These are phyloP conservation scores for Brenthis hecate DNA, from an alignment of 2,888 invertebrate species.

Conservation along the genomic window DNA sequence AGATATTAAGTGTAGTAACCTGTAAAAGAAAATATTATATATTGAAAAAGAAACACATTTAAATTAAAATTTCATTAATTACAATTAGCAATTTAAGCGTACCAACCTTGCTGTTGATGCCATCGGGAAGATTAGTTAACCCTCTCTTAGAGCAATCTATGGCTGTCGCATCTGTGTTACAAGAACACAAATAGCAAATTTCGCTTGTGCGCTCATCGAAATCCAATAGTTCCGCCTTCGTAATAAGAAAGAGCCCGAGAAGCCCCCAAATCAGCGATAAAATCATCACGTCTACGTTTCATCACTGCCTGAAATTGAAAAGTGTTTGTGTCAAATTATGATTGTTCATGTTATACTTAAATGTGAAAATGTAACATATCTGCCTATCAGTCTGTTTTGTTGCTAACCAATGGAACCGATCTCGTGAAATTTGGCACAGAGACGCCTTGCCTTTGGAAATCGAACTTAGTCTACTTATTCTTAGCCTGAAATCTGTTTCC, in stretches of 20 bases:
- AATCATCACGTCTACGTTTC: constrained; percentile 66
- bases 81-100: not conserved
- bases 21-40: constrained; percentile 52
- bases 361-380: no score
- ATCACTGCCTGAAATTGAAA: constrained; percentile 66
- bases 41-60: constrained; percentile 4
- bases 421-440: no score
- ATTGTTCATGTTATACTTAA: not conserved
- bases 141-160: constrained; percentile 73
- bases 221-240: constrained; percentile 52
- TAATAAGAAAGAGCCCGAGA: constrained; percentile 50
- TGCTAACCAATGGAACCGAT: no score
- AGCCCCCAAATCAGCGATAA: constrained; percentile 50
- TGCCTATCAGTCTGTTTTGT: no score
- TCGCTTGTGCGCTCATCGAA: constrained; percentile 59
- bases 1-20: constrained; percentile 86
- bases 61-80: not conserved
- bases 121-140: constrained; percentile 69
- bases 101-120: constrained; percentile 61
- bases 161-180: constrained; percentile 56
- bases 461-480: no score
- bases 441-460: no score
- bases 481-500: no score
- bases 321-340: not conserved
- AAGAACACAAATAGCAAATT: constrained; percentile 63